Evolutionary conservation across 2,888 invertebrate genomes (phyloP).

Genomic region (Diplolepis rosae): DNA sequence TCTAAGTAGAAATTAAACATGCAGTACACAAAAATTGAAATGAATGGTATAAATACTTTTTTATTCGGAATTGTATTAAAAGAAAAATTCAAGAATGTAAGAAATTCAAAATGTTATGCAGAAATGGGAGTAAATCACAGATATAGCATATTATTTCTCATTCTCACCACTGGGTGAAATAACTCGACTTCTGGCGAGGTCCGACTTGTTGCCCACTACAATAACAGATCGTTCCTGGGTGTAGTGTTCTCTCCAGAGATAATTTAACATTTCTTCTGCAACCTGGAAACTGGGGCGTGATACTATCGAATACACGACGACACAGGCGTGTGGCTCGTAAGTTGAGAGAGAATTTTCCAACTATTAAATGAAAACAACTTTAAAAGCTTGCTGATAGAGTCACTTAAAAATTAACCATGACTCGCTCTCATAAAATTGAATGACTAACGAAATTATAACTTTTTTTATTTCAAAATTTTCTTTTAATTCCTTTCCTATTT

Average conservation of each 20-base stretch:
- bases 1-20: too few species aligned
- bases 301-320: constrained; percentile 93
- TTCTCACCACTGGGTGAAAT: constrained; percentile 87
- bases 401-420: not conserved
- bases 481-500: too few species aligned
- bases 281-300: constrained; percentile 87
- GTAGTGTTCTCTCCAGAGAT: constrained; percentile 88
- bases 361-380: constrained; percentile 71
- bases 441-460: not conserved
- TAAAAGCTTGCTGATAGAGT: not conserved
- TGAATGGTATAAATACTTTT: too few species aligned
- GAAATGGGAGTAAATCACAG: too few species aligned
- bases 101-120: too few species aligned
- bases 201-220: constrained; percentile 95
- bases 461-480: not conserved
- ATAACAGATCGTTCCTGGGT: constrained; percentile 90
- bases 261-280: constrained; percentile 89
- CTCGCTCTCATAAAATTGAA: not conserved
- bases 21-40: too few species aligned
- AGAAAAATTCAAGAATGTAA: not conserved
- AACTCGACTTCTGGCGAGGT: constrained; percentile 89
- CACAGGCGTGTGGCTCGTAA: constrained; percentile 94
- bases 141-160: constrained; percentile 15
- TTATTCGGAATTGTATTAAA: too few species aligned
- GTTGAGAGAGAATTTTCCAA: constrained; percentile 92